These are phyloP conservation scores for Pseudomyrmex gracilis DNA, from an alignment of 1,140 invertebrate genomes.

Conservation along the genomic window DNA sequence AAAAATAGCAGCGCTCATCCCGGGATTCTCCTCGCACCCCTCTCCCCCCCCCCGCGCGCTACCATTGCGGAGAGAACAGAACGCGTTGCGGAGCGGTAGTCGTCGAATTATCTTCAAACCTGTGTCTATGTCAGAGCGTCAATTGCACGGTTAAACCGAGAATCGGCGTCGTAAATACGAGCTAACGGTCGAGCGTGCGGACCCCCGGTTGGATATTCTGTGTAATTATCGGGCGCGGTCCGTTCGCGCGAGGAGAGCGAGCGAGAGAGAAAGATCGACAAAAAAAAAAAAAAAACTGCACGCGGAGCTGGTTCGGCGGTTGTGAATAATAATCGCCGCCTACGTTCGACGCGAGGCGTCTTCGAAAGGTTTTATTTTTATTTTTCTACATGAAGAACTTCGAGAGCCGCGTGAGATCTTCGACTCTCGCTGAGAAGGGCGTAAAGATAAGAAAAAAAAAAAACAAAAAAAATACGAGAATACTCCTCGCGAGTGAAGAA, in stretches of 20 bases:
- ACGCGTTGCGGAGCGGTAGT: neutral
- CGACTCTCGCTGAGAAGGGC: neutral
- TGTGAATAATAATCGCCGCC: slow-evolving; percentile 32
- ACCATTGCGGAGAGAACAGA: neutral
- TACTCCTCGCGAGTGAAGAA: no score
- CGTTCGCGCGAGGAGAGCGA: no score
- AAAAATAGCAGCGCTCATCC: slow-evolving; percentile 37
- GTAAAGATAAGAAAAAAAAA: no score
- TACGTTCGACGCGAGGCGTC: neutral
- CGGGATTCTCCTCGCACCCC: neutral
- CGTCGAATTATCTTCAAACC: slow-evolving; percentile 16
- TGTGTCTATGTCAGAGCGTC: slow-evolving; percentile 3
- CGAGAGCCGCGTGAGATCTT: neutral
- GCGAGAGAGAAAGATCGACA: neutral
- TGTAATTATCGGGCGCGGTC: slow-evolving; percentile 42
- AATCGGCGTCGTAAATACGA: slow-evolving; percentile 4
- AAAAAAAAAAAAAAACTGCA: slow-evolving; percentile 28
- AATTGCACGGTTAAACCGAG: slow-evolving; percentile 36
- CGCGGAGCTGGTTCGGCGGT: neutral
- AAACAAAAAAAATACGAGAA: no score
- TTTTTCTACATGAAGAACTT: no score
- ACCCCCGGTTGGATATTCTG: slow-evolving; percentile 29
- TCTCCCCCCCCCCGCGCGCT: neutral
- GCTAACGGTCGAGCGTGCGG: slow-evolving; percentile 38
- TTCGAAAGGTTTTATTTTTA: no score